Percentiles rank a stretch among this genome's conserved stretches.
Conservation (phyloP, 2,888 invertebrate genomes). For the Ormyrus rosae region DNA sequence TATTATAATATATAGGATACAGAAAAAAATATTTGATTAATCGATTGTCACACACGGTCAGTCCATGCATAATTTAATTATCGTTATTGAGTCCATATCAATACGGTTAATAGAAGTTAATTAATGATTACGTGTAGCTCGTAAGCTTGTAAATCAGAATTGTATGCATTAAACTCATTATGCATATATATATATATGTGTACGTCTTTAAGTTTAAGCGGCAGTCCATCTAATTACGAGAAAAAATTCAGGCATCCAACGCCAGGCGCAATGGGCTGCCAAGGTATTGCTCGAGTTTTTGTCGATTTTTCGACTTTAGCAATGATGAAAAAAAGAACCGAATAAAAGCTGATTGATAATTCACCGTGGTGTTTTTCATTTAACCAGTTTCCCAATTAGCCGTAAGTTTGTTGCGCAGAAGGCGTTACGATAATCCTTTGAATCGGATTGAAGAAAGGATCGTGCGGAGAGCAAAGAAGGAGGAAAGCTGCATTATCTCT, state of each 20-base stretch:
- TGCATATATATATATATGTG: slow-evolving; percentile 13
- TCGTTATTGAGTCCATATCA: slow-evolving; percentile 70
- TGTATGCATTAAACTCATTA: slow-evolving; percentile 12
- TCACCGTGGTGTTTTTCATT: not conserved
- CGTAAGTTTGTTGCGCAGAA: not conserved
- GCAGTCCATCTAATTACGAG: not conserved
- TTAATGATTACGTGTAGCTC: slow-evolving; percentile 65
- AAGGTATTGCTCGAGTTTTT: slow-evolving; percentile 1
- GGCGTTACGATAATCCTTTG: not conserved
- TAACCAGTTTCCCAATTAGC: not conserved
- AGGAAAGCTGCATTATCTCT: slow-evolving; percentile 18
- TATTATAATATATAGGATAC: not conserved
- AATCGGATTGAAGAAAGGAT: slow-evolving; percentile 4
- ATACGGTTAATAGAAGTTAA: slow-evolving; percentile 69
- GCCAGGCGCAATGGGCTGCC: not conserved
- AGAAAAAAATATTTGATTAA: slow-evolving; percentile 20
- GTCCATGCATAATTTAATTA: slow-evolving; percentile 67
- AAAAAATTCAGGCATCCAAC: not conserved
- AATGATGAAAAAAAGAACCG: slow-evolving; percentile 16
- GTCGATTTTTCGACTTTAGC: slow-evolving; percentile 17
- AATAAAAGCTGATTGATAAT: slow-evolving; percentile 2
- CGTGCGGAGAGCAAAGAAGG: not conserved
- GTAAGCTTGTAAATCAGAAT: slow-evolving; percentile 28
- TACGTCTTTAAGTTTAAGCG: slow-evolving; percentile 28
- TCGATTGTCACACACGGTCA: slow-evolving; percentile 37